Evolutionary conservation across 2,797 vertebrate species (phyloP), one percentile per base, ranked within the genome.

Genomic region (Ciconia nigra): DNA sequence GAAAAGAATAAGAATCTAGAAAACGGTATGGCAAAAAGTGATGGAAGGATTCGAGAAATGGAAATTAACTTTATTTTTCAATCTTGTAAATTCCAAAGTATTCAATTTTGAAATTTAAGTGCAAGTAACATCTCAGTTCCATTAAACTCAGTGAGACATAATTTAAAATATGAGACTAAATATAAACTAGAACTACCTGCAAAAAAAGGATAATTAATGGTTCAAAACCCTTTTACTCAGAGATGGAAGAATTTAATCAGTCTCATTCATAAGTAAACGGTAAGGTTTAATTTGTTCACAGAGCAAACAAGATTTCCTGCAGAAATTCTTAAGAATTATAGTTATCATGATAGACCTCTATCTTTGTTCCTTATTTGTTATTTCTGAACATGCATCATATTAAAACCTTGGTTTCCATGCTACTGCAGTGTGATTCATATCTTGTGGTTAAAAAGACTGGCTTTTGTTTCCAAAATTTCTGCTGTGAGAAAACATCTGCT

Each of bases 261-360:
- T 49, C 2, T 82, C 33, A 70, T 87, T 93, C 55, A 85, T 52
- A 77, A 59, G 42, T 28, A 71, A 88, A 77, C 13, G 51, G 22
- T 54, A 59, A 63, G 46, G 59, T 69, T 74, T 65, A 63, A 19
- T 81, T 94, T 92, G 4, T 80, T 87, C 74, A 44, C 41, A 72
- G 55, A 88, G n/a, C 6, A 80, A 81, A 57, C 9, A 65, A 80
- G 15, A 31, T 74, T 96, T 94, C 18, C 69, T 86, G 39, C 22
- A 92, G 61, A 93, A 94, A 81, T 96, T 97, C 90, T 95, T 31
- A 78, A 88, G 94, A 97, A 96, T 49, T 92, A 46, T 18, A 93
- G 29, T 58, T 92, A 93, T 81, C 49, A 83, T 25, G 86, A 49
- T 37, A 81, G 49, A 67, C 71, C 65, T 22, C 41, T 96, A 83